These are phyloP conservation scores for Lutjanus campechanus DNA, from an alignment of 2,797 vertebrate species.

Conservation along the genomic window DNA sequence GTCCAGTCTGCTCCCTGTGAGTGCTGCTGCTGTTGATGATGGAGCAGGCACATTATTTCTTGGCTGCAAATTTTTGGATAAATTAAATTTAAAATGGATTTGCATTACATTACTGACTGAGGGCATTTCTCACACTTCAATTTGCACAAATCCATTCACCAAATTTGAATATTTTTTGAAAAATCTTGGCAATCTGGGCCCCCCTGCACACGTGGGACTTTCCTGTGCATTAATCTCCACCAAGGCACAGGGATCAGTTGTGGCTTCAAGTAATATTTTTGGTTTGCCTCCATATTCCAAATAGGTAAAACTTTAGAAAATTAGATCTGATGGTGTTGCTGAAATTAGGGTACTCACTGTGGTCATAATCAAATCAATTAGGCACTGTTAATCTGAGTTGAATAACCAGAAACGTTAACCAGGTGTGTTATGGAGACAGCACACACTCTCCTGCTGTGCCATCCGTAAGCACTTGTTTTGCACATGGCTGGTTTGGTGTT, in stretches of 20 bases:
- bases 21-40: neutral
- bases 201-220: neutral
- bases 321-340: slow-evolving; percentile 4
- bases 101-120: neutral
- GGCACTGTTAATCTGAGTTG: neutral
- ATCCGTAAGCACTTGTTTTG: neutral
- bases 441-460: neutral
- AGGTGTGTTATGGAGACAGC: neutral
- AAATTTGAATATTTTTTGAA: neutral
- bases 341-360: neutral
- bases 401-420: neutral
- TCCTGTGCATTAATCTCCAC: neutral
- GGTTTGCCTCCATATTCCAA: neutral
- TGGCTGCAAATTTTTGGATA: slow-evolving; percentile 5
- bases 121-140: neutral
- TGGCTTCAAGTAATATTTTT: neutral
- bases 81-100: slow-evolving; percentile 21
- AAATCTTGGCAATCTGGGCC: neutral
- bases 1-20: slow-evolving; percentile 1
- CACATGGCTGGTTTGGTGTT: neutral
- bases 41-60: neutral
- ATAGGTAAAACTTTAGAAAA: neutral
- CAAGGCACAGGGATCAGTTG: neutral
- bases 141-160: slow-evolving; percentile 6
- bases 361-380: neutral